Percentiles rank a stretch among this genome's conserved stretches.
Evolutionary conservation across 2,113 vertebrate species (phyloP).

Genomic region (Pteronura brasiliensis): DNA sequence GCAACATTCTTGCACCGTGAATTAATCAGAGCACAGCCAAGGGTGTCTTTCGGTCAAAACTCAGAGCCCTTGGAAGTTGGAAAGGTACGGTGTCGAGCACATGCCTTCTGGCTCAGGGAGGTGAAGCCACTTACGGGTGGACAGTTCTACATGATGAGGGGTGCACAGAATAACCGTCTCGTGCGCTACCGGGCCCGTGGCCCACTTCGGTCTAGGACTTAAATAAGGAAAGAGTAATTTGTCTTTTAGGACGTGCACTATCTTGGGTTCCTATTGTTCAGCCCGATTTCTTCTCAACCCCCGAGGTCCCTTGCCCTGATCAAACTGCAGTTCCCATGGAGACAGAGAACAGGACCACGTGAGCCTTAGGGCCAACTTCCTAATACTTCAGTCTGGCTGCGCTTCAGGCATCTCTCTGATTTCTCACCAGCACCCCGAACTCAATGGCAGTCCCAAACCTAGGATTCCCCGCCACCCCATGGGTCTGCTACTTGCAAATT

Average conservation of each 20-base stretch:
- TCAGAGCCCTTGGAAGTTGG: slow-evolving; percentile 25
- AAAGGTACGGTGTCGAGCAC: not conserved
- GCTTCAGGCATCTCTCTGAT: not conserved
- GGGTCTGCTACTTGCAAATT: not conserved
- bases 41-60: not conserved
- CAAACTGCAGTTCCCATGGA: not conserved
- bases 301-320: not conserved
- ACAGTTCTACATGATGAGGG: not conserved
- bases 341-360: not conserved
- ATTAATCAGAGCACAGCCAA: not conserved
- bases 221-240: not conserved
- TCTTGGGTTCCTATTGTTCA: not conserved
- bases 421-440: not conserved
- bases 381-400: not conserved
- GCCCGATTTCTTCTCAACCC: not conserved
- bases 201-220: not conserved
- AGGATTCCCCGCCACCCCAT: not conserved
- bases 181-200: not conserved
- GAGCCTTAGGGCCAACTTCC: not conserved
- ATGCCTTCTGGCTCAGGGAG: slow-evolving; percentile 28
- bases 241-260: not conserved
- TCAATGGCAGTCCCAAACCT: not conserved
- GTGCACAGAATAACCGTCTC: not conserved
- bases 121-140: slow-evolving; percentile 22
- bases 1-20: not conserved